Evolutionary conservation across 2,888 invertebrate species (phyloP).

Genomic region (Rhyacophila evoluta): DNA sequence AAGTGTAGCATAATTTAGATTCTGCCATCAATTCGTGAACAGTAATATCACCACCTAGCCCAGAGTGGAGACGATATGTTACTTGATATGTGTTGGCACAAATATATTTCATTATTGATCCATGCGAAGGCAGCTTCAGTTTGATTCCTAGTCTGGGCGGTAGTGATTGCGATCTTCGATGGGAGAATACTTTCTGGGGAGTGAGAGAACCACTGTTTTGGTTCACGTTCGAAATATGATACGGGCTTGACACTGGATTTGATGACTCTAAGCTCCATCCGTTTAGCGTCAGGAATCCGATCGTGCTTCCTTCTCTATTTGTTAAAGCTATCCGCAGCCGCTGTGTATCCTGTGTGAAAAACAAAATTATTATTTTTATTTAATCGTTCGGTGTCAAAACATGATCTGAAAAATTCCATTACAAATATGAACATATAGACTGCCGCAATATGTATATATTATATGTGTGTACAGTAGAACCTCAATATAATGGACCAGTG

Average conservation of each 20-base stretch:
- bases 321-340: conserved; percentile 73
- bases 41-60: conserved; percentile 90
- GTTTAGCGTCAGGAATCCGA: conserved; percentile 87
- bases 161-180: conserved; percentile 83
- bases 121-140: conserved; percentile 84
- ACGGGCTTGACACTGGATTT: conserved; percentile 77
- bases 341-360: conserved; percentile 63
- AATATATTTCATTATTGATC: conserved; percentile 76
- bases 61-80: conserved; percentile 90
- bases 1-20: conserved; percentile 83
- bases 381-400: too few relatives aligned
- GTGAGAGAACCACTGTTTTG: conserved; percentile 62
- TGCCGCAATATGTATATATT: too few relatives aligned
- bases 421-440: too few relatives aligned
- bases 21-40: conserved; percentile 95
- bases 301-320: conserved; percentile 75
- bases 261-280: conserved; percentile 89
- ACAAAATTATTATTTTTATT: too few relatives aligned
- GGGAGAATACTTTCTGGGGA: conserved; percentile 63
- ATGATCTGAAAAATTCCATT: too few relatives aligned
- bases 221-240: conserved; percentile 72
- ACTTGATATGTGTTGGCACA: conserved; percentile 81
- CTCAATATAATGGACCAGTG: too few relatives aligned
- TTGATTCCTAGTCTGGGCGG: conserved; percentile 86
- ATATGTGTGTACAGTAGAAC: too few relatives aligned